Base-by-base conservation (phyloP, 2,113 vertebrate species). In the Zapus hudsonius region DNA sequence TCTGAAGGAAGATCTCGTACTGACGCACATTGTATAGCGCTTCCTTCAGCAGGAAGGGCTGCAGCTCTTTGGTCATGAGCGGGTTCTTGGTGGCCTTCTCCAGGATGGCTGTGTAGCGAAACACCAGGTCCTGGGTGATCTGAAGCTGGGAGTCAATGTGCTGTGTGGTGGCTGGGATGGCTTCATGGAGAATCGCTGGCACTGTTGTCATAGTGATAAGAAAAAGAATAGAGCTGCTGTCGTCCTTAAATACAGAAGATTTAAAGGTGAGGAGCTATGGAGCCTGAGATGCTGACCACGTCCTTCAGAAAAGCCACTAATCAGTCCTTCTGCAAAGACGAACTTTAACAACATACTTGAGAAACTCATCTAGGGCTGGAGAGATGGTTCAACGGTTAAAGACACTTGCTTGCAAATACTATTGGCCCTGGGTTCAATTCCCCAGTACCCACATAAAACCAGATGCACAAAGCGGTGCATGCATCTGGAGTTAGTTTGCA, bases 11-110 rank as follows among this genome's bases (percentile, higher is more conserved):
- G 29, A 93, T 95, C 89, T 99, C 98, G 0, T 99, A 98, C 75
- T 99, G 99, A 33, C 99, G 98, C 84, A 98, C 90, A 16, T 98
- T 99, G 96, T 98, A 99, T 0, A 99, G 97, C 0, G 98, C 98
- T 97, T 98, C 98, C 97, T 93, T 99, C 70, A 99, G 89, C 90
- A 98, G 96, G 10, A 84, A 90, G 0, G 72, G 25, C 1, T 92
- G 91, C 6, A 98, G 84, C 0, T 97, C 95, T 1, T 29, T 0
- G 0, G 55, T 84, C 87, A 67, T 87, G 8, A 87, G 76, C 17
- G 59, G 84, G 27, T 93, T 88, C 11, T 94, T 86, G 0, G 90
- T 64, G 40, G 96, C 86, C 55, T 94, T 97, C 97, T 99, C 99
- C 93, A 99, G 86, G 70, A 99, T 91, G 20, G 99, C 98, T 0